Percentiles rank a stretch among this genome's conserved stretches.
phyloP scores from a whole-genome alignment of 2,797 vertebrate genomes.

The Dallia pectoralis region DNA sequence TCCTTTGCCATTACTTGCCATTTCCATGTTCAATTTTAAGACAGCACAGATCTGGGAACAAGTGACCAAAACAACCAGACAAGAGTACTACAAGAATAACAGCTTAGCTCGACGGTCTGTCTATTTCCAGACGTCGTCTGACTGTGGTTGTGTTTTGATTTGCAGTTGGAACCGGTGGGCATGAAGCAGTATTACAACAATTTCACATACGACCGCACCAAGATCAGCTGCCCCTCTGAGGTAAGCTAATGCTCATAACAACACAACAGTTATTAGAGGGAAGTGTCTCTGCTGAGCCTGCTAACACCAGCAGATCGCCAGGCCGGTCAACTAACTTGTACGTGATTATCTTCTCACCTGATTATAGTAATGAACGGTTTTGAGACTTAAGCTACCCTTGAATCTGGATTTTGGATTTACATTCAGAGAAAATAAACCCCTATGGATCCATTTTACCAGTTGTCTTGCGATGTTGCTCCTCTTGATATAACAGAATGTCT shows the following conservation, averaged over 20 bases:
- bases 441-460: too few relatives aligned
- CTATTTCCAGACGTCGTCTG: background rate
- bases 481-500: background rate
- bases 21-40: background rate
- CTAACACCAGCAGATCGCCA: background rate
- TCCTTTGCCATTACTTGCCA: background rate
- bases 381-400: too few relatives aligned
- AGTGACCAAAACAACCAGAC: background rate
- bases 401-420: too few relatives aligned
- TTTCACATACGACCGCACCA: conserved; percentile 81
- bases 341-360: background rate
- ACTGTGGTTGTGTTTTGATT: conserved; percentile 23
- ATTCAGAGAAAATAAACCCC: too few relatives aligned
- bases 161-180: conserved; percentile 85
- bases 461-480: too few relatives aligned
- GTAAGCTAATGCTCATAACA: conserved; percentile 39
- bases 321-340: background rate
- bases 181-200: conserved; percentile 83
- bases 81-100: background rate
- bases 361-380: too few relatives aligned
- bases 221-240: conserved; percentile 83
- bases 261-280: background rate
- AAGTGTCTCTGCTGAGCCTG: background rate
- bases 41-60: background rate
- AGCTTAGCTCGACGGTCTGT: background rate